Evolutionary conservation across 2,113 vertebrate genomes (phyloP), one percentile per base, ranked within the genome.

Genomic region (Hydrolagus affinis): DNA sequence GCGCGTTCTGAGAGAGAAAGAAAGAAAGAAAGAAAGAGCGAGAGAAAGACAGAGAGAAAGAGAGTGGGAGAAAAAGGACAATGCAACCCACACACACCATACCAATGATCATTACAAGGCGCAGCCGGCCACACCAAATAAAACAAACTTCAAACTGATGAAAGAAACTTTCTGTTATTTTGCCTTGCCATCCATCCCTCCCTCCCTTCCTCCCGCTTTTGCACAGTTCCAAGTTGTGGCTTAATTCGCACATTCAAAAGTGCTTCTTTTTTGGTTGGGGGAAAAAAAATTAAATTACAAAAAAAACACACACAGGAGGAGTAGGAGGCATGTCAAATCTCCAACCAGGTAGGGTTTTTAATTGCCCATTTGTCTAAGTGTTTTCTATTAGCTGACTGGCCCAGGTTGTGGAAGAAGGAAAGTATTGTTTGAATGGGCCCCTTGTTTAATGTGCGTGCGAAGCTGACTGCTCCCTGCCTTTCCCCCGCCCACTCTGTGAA

Each of bases 381-480:
- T 21, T 32, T 68, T 68, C 78, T 68, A 83, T 19, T 30, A 83
- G 78, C 60, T 21, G 62, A 62, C 62, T 68, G 62, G 78, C 78
- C 62, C 62, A 19, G 78, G 25, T 32, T 83, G 60, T 83, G 78
- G 78, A 83, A 83, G 78, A 83, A 83, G 78, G 62, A 28, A 83
- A 32, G 78, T 30, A 83, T 83, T 83, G 78, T 83, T 83, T 83
- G 60, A 83, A 83, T 66, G 78, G 62, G 78, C 78, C 78, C 62
- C 78, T 83, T 83, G 78, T 83, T 83, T 30, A 11, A 83, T 78
- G 78, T 83, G 78, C 78, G 78, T 83, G 78, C 78, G 78, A 83
- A 83, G 78, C 78, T 11, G 17, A 60, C 78, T 83, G 78, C 60
- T 68, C 62, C 15, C 78, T 66, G 14, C 28, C 23, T 83, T 59